phyloP scores from a whole-genome alignment of 2,888 invertebrate genomes.

The Drosophila vallismaia region DNA sequence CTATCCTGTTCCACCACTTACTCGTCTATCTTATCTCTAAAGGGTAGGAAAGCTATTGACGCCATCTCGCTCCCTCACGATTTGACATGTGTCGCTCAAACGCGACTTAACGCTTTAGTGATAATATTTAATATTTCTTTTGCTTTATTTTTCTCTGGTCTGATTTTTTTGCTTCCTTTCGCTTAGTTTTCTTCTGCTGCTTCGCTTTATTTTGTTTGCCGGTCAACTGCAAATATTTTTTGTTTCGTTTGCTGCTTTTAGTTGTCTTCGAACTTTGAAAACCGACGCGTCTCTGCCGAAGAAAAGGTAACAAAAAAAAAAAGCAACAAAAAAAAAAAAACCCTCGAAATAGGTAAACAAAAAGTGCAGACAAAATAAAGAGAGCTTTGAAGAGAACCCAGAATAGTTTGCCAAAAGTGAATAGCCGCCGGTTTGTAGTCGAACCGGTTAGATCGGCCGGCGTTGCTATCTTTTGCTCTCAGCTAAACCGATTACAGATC shows the following conservation, averaged over 20 bases:
- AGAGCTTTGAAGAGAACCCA: conserved; percentile 11
- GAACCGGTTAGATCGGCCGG: conserved; percentile 21
- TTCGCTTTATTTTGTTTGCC: conserved; percentile 39
- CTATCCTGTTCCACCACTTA: conserved; percentile 15
- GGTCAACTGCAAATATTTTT: conserved; percentile 43
- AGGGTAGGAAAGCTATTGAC: not conserved
- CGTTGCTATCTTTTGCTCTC: conserved; percentile 31
- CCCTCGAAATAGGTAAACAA: conserved; percentile 3
- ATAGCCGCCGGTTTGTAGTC: conserved; percentile 1
- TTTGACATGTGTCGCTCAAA: conserved; percentile 30
- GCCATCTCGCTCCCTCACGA: not conserved
- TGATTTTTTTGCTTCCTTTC: conserved; percentile 36
- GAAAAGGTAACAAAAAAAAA: conserved; percentile 2
- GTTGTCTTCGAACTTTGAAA: conserved; percentile 65
- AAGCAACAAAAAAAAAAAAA: conserved; percentile 3
- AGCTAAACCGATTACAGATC: conserved; percentile 6
- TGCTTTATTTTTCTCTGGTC: conserved; percentile 26
- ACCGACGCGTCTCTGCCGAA: conserved; percentile 62
- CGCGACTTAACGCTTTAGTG: conserved; percentile 15
- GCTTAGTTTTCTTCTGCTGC: conserved; percentile 8
- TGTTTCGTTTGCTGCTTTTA: conserved; percentile 47
- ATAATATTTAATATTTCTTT: conserved; percentile 3
- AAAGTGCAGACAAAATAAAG: conserved; percentile 17
- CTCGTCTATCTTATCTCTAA: conserved; percentile 16
- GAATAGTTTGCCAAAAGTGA: conserved; percentile 13